phyloP scores from a whole-genome alignment of 2,113 vertebrate genomes.

The Etheostoma cragini region DNA sequence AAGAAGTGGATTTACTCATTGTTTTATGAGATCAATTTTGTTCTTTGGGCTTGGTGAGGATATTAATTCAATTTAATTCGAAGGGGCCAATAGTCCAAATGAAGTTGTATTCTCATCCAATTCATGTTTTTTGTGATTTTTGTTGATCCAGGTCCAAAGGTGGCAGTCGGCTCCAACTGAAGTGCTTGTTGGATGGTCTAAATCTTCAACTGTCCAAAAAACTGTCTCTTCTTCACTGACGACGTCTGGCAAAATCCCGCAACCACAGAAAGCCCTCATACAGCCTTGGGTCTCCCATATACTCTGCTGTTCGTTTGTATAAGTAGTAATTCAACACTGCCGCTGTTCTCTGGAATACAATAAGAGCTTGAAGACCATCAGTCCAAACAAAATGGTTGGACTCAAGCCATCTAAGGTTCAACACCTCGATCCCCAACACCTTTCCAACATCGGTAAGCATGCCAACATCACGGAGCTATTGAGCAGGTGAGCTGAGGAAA shows the following conservation, averaged over 20 bases:
- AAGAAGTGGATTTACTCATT: background rate
- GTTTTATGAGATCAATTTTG: background rate
- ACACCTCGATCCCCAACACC: background rate
- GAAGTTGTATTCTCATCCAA: background rate
- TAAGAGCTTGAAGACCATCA: conserved; percentile 91
- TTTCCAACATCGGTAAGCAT: background rate
- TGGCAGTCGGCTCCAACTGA: background rate
- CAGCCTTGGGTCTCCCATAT: conserved; percentile 93
- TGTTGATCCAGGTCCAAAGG: background rate
- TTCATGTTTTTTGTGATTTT: background rate
- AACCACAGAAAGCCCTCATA: conserved; percentile 95
- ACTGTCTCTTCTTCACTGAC: conserved; percentile 80
- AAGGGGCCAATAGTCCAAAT: background rate
- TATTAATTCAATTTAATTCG: background rate
- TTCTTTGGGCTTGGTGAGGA: background rate
- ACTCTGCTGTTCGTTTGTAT: conserved; percentile 93
- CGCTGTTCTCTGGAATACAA: conserved; percentile 95
- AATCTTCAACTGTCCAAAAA: background rate
- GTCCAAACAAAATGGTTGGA: conserved; percentile 91
- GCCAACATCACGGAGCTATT: background rate
- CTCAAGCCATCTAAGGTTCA: conserved; percentile 92
- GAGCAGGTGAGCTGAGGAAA: background rate
- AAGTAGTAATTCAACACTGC: conserved; percentile 96
- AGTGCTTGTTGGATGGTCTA: background rate
- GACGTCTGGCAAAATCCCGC: conserved; percentile 89